These are phyloP conservation scores for Orius insidiosus DNA, from an alignment of 1,140 invertebrate genomes.

Conservation along the genomic window DNA sequence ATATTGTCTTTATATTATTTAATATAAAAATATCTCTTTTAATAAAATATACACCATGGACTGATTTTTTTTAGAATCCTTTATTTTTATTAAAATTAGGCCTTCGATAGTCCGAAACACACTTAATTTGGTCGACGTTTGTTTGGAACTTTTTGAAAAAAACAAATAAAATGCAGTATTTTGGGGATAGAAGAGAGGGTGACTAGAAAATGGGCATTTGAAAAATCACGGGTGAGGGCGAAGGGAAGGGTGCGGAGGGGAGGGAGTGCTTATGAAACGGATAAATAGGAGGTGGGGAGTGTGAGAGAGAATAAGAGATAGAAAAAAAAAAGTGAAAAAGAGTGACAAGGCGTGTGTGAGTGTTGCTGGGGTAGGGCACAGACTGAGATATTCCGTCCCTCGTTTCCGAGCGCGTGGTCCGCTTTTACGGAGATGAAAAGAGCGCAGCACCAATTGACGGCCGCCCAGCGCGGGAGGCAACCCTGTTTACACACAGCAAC, in stretches of 20 bases:
- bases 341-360: background rate
- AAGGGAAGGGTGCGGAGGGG: background rate
- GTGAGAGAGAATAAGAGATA: conserved; percentile 6
- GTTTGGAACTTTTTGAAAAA: background rate
- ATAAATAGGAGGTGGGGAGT: background rate
- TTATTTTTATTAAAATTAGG: background rate
- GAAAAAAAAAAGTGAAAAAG: conserved; percentile 3
- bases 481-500: conserved; percentile 10
- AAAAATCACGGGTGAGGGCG: conserved; percentile 1
- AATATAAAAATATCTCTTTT: conserved; percentile 9
- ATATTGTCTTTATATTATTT: background rate
- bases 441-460: conserved; percentile 7
- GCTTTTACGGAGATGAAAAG: conserved; percentile 1
- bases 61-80: background rate
- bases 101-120: background rate
- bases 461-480: background rate
- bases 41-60: conserved; percentile 4
- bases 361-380: conserved; percentile 5
- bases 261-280: background rate
- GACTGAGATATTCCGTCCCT: conserved; percentile 5
- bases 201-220: background rate
- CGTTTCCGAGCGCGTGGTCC: background rate
- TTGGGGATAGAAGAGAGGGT: background rate
- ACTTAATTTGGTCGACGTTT: background rate
- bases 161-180: background rate